Evolutionary conservation across 2,888 invertebrate genomes (phyloP), one percentile per base, ranked within the genome.

Genomic region (Amaurobius ferox): DNA sequence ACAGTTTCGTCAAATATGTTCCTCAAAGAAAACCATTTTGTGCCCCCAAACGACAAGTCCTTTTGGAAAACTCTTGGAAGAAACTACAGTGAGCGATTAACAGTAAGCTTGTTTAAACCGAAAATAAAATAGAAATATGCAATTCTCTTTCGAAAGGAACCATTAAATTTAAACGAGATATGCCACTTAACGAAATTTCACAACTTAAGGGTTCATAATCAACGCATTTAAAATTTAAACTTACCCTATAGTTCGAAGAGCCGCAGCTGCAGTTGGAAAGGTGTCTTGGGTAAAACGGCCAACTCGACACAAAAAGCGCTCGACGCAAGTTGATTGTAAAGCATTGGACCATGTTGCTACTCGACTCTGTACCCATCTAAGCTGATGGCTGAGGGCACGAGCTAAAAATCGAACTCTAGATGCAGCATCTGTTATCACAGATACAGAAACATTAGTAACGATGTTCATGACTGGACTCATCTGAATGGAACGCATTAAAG

Each of bases 381-480:
- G 32, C 13, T 86, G 73, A 19, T 78, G 68, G 7, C 61, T 44
- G n/a, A 86, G 23, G 6, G 40, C 72, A 0, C 85, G 67, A 62
- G 73, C 66, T 13, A 79, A 23, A 0, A 74, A 62, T 19, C 85
- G 30, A 1, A 86, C 40, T 16, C 78, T 32, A 0, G 78, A 72
- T 61, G 79, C 73, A 2, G 85, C 26, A 19, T 79, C 78, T 0
- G 67, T 35, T 5, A 86, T 68, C 23, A 86, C 85, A 30, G 67
- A 73, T 5, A 79, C 73, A 1, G 85, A 68, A 13, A 86, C 85
- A 48, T 86, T 86, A 1, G 85, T 86, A 29, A 86, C n/a, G 28
- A 86, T 72, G 40, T 19, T 79, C 73, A 73, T 86, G n/a, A 86
- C 85, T 0, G 85, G 85, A 48, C 73, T 74, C 7, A 79, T 72